These are phyloP conservation scores for Sebastes goodei DNA, from an alignment of 2,797 vertebrate genomes.

Conservation along the genomic window DNA sequence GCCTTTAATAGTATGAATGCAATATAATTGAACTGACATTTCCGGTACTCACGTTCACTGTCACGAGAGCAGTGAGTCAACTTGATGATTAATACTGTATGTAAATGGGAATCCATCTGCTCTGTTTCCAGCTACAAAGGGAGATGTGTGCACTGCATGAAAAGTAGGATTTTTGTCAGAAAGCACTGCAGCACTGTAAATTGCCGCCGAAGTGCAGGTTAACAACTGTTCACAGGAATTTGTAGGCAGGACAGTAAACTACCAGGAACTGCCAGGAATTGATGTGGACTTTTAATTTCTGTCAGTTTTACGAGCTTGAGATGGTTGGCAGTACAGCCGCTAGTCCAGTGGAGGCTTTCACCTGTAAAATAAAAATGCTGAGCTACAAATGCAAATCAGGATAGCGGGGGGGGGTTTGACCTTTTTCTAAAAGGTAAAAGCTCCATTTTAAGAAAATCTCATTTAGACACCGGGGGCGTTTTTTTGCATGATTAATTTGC, in stretches of 20 bases:
- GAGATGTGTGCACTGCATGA: slow-evolving; percentile 4
- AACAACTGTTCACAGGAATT: neutral
- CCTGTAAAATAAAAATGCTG: neutral
- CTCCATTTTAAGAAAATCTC: neutral
- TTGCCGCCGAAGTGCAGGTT: neutral
- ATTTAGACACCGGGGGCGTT: too few species aligned
- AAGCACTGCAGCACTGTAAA: neutral
- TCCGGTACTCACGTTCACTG: slow-evolving; percentile 25
- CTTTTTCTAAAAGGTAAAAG: neutral
- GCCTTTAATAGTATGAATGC: slow-evolving; percentile 48
- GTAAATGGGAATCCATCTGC: slow-evolving; percentile 52
- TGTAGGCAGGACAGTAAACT: neutral
- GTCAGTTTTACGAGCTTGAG: neutral
- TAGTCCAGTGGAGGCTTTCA: neutral
- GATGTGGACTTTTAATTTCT: neutral
- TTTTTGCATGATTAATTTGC: too few species aligned
- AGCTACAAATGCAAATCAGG: neutral
- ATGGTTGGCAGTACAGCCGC: neutral
- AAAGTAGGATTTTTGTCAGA: neutral
- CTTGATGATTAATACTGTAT: slow-evolving; percentile 48
- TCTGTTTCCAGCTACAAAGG: slow-evolving; percentile 12
- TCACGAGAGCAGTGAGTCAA: slow-evolving; percentile 45
- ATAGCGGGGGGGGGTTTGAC: neutral
- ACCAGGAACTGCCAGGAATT: neutral
- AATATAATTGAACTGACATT: slow-evolving; percentile 70